These are phyloP conservation scores for Ganaspis sp. DNA, from an alignment of 1,140 invertebrate genomes.

Conservation along the genomic window DNA sequence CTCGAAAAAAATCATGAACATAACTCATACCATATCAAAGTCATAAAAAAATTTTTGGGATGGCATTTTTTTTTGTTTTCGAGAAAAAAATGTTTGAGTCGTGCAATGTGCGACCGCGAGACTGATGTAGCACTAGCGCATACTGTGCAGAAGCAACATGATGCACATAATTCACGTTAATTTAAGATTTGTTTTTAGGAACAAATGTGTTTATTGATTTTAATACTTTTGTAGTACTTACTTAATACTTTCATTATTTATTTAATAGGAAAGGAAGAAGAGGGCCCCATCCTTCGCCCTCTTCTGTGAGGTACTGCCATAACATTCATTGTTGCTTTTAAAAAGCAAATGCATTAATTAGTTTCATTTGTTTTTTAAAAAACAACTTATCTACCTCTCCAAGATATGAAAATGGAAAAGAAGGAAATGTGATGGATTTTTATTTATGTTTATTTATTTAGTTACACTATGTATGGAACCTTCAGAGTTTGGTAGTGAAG, in stretches of 20 bases:
- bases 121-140: not conserved
- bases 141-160: not conserved
- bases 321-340: not conserved
- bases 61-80: too few species aligned
- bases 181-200: too few species aligned
- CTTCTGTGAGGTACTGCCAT: not conserved
- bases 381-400: not conserved
- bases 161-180: not conserved
- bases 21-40: too few species aligned
- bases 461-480: too few species aligned
- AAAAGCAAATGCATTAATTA: too few species aligned
- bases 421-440: too few species aligned
- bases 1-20: too few species aligned
- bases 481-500: too few species aligned
- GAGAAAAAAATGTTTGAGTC: not conserved
- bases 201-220: not conserved
- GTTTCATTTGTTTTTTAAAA: too few species aligned
- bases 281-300: not conserved
- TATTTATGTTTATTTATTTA: too few species aligned
- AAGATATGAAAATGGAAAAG: not conserved
- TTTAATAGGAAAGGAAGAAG: not conserved
- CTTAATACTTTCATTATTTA: not conserved
- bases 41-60: too few species aligned
- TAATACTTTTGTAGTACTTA: not conserved
- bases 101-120: not conserved